phyloP scores from a whole-genome alignment of 2,888 invertebrate genomes.

The Macaria notata region DNA sequence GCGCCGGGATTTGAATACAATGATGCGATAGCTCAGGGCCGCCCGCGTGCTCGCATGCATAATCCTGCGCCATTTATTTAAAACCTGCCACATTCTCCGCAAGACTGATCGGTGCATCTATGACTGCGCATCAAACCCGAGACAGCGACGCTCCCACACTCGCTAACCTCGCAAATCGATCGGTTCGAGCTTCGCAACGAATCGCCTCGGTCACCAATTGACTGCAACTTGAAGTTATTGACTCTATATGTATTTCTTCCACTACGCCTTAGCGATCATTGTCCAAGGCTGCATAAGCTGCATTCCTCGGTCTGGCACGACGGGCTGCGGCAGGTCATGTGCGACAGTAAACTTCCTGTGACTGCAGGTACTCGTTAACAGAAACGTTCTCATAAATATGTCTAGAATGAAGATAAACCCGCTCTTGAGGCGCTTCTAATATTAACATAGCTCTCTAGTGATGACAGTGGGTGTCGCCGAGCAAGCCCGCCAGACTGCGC shows the following conservation, averaged over 20 bases:
- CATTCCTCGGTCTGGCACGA: conserved; percentile 36
- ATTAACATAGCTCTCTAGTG: conserved; percentile 42
- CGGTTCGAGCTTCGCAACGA: conserved; percentile 30
- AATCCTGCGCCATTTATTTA: conserved; percentile 64
- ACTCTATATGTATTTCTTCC: conserved; percentile 46
- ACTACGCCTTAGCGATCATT: conserved; percentile 56
- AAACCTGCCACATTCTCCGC: conserved; percentile 66
- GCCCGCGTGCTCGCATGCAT: conserved; percentile 72
- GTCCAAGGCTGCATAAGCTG: conserved; percentile 49
- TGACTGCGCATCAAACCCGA: conserved; percentile 47
- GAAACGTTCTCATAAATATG: conserved; percentile 60
- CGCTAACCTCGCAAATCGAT: conserved; percentile 24
- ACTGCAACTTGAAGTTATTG: conserved; percentile 56
- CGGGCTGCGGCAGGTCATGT: conserved; percentile 44
- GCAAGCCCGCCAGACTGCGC: conserved; percentile 31
- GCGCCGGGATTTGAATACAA: conserved; percentile 77
- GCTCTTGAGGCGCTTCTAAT: conserved; percentile 61
- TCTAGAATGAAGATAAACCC: conserved; percentile 62
- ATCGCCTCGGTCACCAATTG: conserved; percentile 42
- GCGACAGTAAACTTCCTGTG: conserved; percentile 55
- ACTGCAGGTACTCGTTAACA: conserved; percentile 48
- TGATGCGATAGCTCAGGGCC: conserved; percentile 75
- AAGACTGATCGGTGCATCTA: conserved; percentile 50
- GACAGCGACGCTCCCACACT: conserved; percentile 19
- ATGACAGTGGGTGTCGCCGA: conserved; percentile 49